Percentiles rank a stretch among this genome's conserved stretches.
Conservation (phyloP, 2,888 invertebrate species). For the Phasia obesa region DNA sequence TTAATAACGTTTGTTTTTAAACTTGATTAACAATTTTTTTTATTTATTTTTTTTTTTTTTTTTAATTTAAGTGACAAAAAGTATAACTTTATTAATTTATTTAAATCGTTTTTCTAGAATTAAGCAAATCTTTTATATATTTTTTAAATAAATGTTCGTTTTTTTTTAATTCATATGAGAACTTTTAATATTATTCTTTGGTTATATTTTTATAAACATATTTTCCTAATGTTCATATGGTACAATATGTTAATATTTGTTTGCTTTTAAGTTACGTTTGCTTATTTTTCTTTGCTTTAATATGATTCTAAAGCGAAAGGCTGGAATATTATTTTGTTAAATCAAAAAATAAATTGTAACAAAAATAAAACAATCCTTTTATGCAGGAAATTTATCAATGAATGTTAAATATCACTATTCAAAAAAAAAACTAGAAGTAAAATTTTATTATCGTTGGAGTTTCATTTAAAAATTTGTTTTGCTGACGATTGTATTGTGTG, state of each 20-base stretch:
- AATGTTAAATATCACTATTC: no score
- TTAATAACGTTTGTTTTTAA: conserved; percentile 24
- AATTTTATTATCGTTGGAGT: conserved; percentile 57
- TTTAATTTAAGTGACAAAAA: conserved; percentile 10
- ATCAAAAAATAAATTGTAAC: conserved; percentile 12
- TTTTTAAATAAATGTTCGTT: conserved; percentile 48
- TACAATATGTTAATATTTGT: conserved; percentile 54
- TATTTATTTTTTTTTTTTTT: conserved; percentile 2
- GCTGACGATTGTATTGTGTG: conserved; percentile 14
- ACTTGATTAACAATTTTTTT: conserved; percentile 21
- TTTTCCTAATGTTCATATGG: conserved; percentile 28
- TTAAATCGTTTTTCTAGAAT: conserved; percentile 27
- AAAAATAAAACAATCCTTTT: conserved; percentile 34
- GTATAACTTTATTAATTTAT: conserved; percentile 5
- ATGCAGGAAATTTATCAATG: conserved; percentile 7
- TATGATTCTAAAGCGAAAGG: not conserved
- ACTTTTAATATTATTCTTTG: conserved; percentile 26
- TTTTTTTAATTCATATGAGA: not conserved
- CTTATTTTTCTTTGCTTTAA: conserved; percentile 33
- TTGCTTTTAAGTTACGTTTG: conserved; percentile 55
- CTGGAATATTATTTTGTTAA: not conserved
- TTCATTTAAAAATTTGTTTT: conserved; percentile 51
- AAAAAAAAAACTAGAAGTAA: not conserved
- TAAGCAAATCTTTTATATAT: conserved; percentile 34
- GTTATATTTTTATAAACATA: conserved; percentile 17